Conservation (phyloP, 2,888 invertebrate species). For the Eubasilissa splendida region DNA sequence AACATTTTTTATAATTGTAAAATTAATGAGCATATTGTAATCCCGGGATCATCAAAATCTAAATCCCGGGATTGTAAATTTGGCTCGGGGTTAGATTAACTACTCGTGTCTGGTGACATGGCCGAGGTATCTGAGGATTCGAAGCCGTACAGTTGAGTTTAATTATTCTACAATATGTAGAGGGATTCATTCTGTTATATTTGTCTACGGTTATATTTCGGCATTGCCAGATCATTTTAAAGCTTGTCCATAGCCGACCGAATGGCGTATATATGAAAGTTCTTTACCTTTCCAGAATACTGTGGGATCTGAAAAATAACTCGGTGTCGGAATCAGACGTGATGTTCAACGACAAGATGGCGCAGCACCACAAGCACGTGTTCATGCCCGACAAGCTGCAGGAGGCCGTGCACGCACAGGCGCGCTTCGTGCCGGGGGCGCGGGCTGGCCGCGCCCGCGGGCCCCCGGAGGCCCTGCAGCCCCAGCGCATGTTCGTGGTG, state of each 20-base stretch:
- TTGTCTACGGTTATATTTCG: background rate
- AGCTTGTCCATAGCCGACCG: background rate
- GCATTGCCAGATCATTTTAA: background rate
- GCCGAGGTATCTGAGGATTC: too few relatives aligned
- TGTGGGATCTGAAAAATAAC: slow-evolving; percentile 69
- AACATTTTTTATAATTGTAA: too few relatives aligned
- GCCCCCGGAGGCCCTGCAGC: slow-evolving; percentile 72
- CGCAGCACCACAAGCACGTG: slow-evolving; percentile 75
- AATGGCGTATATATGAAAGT: background rate
- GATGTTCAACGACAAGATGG: slow-evolving; percentile 70
- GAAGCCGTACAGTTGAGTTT: too few relatives aligned
- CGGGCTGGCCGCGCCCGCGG: slow-evolving; percentile 59
- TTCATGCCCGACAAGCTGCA: slow-evolving; percentile 81
- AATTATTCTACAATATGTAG: too few relatives aligned
- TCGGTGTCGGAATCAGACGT: slow-evolving; percentile 70
- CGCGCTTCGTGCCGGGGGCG: slow-evolving; percentile 67
- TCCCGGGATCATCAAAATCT: too few relatives aligned
- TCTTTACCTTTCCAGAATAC: slow-evolving; percentile 69
- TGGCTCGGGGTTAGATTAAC: too few relatives aligned
- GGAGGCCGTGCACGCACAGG: slow-evolving; percentile 76
- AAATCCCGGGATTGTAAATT: too few relatives aligned
- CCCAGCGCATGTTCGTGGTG: slow-evolving; percentile 78
- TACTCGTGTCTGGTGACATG: too few relatives aligned
- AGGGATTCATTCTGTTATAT: too few relatives aligned
- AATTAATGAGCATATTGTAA: too few relatives aligned